Conservation (phyloP, 2,888 invertebrate genomes). For the Perdita meconis region DNA sequence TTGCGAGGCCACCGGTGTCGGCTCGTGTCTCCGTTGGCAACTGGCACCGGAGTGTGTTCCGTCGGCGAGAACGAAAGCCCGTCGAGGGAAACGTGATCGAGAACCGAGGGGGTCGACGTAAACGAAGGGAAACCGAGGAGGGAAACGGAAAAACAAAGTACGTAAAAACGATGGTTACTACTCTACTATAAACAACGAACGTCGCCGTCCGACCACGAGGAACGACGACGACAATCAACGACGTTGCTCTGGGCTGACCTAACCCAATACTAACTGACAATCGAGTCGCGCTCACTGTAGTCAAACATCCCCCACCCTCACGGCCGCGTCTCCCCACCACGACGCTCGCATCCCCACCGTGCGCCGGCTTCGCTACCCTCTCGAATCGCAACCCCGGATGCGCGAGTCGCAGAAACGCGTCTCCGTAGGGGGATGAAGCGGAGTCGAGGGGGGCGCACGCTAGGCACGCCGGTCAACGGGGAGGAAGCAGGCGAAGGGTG, state of each 20-base stretch:
- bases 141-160: constrained; percentile 25
- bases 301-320: constrained; percentile 79
- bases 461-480: constrained; percentile 15
- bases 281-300: constrained; percentile 83
- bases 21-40: not conserved
- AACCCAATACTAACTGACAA: constrained; percentile 87
- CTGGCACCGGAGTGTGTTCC: not conserved
- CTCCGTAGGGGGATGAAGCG: constrained; percentile 46
- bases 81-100: not conserved
- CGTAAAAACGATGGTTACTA: constrained; percentile 50
- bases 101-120: not conserved
- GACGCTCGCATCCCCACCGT: constrained; percentile 54
- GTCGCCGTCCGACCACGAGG: constrained; percentile 62
- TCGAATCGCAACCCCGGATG: constrained; percentile 73
- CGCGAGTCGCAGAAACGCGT: constrained; percentile 68
- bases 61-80: not conserved
- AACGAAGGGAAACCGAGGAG: not conserved
- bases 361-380: constrained; percentile 63
- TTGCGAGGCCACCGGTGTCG: not conserved
- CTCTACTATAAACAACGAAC: constrained; percentile 68
- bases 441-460: not conserved
- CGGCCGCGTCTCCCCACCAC: constrained; percentile 52
- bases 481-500: constrained; percentile 13
- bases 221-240: constrained; percentile 68
- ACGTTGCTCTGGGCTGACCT: constrained; percentile 85